Evolutionary conservation across 1,140 invertebrate genomes (phyloP).

Genomic region (roundworm (Caenorhabditis elegans)): WBcel235 BX284606.5:13739001-13739500

Average conservation of each 20-base stretch:
- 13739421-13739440: background rate
- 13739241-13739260: no score
- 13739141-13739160: background rate
- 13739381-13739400: background rate
- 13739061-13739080: background rate
- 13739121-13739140: background rate
- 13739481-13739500: background rate
- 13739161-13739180: background rate
- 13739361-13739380: no score
- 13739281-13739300: no score
- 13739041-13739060: no score
- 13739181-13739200: background rate
- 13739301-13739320: no score
- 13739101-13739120: conserved; percentile 9
- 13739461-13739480: background rate
- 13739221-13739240: no score
- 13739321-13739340: background rate
- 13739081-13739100: background rate
- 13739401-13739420: background rate
- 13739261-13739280: no score
- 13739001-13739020: no score
- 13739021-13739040: no score
- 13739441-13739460: background rate
- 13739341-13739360: background rate
- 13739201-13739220: background rate